Conservation (phyloP, 1,140 invertebrate species). For the Drosophila neocordata region DNA sequence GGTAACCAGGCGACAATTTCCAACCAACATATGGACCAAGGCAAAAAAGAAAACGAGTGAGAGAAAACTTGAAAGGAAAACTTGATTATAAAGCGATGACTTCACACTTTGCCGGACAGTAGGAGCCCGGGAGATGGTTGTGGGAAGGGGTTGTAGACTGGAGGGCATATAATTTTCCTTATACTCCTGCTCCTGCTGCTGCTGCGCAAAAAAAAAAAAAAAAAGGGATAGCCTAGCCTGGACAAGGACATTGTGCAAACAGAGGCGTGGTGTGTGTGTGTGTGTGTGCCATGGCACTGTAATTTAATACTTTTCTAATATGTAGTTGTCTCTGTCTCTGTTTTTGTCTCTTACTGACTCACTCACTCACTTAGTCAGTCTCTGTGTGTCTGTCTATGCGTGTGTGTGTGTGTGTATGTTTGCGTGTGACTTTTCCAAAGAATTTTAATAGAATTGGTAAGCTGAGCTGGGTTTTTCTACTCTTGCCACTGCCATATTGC, state of each 20-base stretch:
- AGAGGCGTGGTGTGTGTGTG: slow-evolving; percentile 75
- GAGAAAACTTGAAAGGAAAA: slow-evolving; percentile 77
- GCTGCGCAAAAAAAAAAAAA: slow-evolving; percentile 33
- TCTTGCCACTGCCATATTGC: neutral
- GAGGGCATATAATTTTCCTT: slow-evolving; percentile 74
- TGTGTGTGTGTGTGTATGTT: slow-evolving; percentile 32
- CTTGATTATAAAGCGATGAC: slow-evolving; percentile 82
- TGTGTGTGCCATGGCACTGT: slow-evolving; percentile 39
- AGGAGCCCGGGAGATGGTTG: neutral
- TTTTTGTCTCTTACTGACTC: slow-evolving; percentile 20
- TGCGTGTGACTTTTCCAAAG: slow-evolving; percentile 60
- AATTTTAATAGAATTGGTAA: slow-evolving; percentile 81
- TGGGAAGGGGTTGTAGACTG: slow-evolving; percentile 3
- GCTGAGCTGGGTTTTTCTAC: slow-evolving; percentile 52
- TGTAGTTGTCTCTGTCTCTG: slow-evolving; percentile 56
- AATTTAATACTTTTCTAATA: slow-evolving; percentile 80
- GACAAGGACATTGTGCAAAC: slow-evolving; percentile 72
- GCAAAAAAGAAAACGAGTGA: slow-evolving; percentile 27
- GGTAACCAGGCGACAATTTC: slow-evolving; percentile 66
- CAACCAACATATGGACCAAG: slow-evolving; percentile 65
- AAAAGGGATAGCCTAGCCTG: slow-evolving; percentile 44
- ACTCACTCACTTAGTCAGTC: too few species aligned
- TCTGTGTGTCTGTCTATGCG: too few species aligned
- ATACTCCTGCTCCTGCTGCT: neutral
- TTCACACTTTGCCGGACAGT: slow-evolving; percentile 75